Base-by-base conservation (phyloP, 2,888 invertebrate genomes). In the Limnephilus lunatus region DNA sequence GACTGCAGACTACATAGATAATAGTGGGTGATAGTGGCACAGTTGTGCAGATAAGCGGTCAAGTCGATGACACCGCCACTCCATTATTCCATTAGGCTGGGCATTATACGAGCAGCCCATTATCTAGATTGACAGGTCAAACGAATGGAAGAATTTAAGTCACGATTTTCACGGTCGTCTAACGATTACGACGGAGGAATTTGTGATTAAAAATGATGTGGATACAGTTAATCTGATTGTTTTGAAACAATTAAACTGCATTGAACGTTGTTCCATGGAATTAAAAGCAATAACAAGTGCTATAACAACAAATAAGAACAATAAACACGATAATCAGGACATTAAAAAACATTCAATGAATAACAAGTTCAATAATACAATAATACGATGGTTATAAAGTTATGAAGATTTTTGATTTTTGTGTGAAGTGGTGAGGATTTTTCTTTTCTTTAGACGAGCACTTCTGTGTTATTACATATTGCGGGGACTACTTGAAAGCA, bases 51-150 rank as follows among this genome's bases (percentile, higher is more conserved):
- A 44, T 30, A 44, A 30, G 25, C 86, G 44, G n/a, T 25, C 44
- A 39, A 86, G 85, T 86, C 85, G 39, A 86, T 44, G 85, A 86
- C 86, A 86, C 48, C 44, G 86, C n/a, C 48, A 86, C 35, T 48
- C n/a, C 30, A 86, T 86, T 86, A 86, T 86, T 68, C 68, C 68
- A 86, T 44, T 32, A 68, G 68, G 25, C 35, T 83, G 35, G 31
- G 32, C 83, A 35, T 83, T 39, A 19, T 35, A 83, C 19, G 68
- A 68, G 68, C 68, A 68, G 68, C 68, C 25, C 68, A 68, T 68
- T 68, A 68, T 68, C n/a, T 25, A 68, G 68, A 68, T 68, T 68
- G 68, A 25, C 68, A n/a, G 68, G 68, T 68, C 25, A 68, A 68
- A n/a, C 68, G 68, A n/a, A 68, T n/a, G 25, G 68, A n/a, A 68